A percentile compares a stretch with the other conserved stretches of the same genome.
Conservation (phyloP, 2,888 invertebrate genomes). For the Melanchra persicariae region DNA sequence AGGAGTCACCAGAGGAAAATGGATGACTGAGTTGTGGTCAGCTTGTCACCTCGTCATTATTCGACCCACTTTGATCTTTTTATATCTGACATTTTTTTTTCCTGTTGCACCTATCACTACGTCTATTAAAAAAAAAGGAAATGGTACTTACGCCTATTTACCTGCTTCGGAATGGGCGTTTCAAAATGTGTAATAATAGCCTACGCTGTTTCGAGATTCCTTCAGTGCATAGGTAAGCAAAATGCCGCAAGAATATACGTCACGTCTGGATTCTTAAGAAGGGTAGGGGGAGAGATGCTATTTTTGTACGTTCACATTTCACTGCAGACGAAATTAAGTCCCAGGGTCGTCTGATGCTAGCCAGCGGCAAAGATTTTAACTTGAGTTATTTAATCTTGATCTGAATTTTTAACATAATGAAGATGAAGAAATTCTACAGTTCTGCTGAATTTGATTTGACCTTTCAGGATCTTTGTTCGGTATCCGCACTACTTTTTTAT, state of each 20-base stretch:
- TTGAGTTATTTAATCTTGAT: background rate
- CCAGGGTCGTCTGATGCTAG: background rate
- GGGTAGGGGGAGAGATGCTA: slow-evolving; percentile 31
- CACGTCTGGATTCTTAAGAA: slow-evolving; percentile 30
- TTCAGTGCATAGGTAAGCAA: slow-evolving; percentile 19
- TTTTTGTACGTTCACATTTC: slow-evolving; percentile 29
- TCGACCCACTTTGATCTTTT: slow-evolving; percentile 40
- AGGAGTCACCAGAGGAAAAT: slow-evolving; percentile 42
- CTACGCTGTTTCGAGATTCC: slow-evolving; percentile 12
- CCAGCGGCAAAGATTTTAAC: background rate
- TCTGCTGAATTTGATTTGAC: background rate
- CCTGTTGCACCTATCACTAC: background rate
- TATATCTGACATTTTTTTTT: background rate
- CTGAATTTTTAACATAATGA: background rate
- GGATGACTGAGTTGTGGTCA: slow-evolving; percentile 45
- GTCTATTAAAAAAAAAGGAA: slow-evolving; percentile 16
- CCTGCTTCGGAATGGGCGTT: background rate
- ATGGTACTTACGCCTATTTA: background rate
- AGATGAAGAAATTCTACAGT: background rate
- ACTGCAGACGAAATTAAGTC: slow-evolving; percentile 16
- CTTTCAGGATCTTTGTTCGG: background rate
- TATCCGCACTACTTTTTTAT: background rate
- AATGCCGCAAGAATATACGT: slow-evolving; percentile 26
- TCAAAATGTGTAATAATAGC: slow-evolving; percentile 9
- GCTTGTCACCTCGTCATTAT: slow-evolving; percentile 19